Conservation (phyloP, 2,113 vertebrate species). For the Brachyhypopomus occidentalis region DNA sequence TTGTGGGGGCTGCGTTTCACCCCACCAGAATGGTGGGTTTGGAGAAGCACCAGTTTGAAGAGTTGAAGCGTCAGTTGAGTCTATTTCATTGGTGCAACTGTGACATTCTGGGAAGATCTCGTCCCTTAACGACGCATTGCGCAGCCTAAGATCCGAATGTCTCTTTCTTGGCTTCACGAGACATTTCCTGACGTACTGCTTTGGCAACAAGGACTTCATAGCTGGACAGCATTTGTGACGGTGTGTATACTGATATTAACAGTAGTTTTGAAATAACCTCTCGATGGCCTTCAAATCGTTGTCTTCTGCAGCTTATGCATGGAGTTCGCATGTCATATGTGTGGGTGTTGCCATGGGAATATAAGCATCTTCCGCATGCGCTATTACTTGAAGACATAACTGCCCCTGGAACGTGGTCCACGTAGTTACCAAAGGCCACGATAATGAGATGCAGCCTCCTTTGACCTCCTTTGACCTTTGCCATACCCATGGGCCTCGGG, state of each 20-base stretch:
- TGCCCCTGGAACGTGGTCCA: not conserved
- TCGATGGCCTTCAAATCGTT: not conserved
- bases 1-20: not conserved
- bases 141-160: no score
- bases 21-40: not conserved
- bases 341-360: not conserved
- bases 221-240: no score
- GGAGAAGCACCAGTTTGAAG: no score
- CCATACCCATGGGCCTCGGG: no score
- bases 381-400: not conserved
- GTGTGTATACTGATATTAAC: not conserved
- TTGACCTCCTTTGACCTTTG: not conserved
- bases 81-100: no score
- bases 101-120: no score
- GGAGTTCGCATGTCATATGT: not conserved
- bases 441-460: slow-evolving; percentile 8
- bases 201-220: no score
- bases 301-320: not conserved
- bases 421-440: slow-evolving; percentile 4
- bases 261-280: not conserved
- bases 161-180: no score
- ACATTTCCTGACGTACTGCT: no score
- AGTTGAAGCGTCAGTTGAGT: no score
- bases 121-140: no score
- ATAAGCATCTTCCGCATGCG: not conserved